These are phyloP conservation scores for Apostichopus californicus DNA, from an alignment of 35 echinoderm and acorn worm species.

Conservation along the genomic window DNA sequence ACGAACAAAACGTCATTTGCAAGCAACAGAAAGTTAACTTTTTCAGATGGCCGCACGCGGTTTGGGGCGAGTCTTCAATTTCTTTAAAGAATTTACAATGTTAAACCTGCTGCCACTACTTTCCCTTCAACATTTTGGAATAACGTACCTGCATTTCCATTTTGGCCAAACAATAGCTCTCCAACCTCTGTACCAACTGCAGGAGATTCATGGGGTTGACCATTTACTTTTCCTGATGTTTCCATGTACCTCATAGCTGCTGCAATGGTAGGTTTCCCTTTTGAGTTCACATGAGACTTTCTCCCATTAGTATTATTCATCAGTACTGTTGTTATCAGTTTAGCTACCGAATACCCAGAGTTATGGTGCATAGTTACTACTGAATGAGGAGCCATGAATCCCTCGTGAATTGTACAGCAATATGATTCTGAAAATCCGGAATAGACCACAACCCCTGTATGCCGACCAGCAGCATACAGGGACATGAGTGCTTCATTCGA, in stretches of 20 bases:
- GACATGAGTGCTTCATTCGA: constrained; percentile 27
- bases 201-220: not conserved
- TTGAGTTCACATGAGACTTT: not conserved
- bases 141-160: constrained; percentile 9
- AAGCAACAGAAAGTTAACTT: too few species aligned
- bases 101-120: too few species aligned
- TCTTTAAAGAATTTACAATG: too few species aligned
- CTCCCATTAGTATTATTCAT: too few species aligned
- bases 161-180: constrained; percentile 18
- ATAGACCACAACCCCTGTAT: constrained; percentile 32
- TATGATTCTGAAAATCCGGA: constrained; percentile 30
- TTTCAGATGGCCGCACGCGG: too few species aligned
- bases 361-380: constrained; percentile 29
- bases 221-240: constrained; percentile 1
- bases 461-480: constrained; percentile 19
- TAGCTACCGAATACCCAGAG: not conserved
- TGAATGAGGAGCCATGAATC: not conserved
- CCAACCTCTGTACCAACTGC: constrained; percentile 5
- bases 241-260: constrained; percentile 38
- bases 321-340: not conserved
- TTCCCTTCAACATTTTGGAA: too few species aligned
- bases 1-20: too few species aligned
- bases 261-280: not conserved
- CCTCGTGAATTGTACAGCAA: constrained; percentile 48
- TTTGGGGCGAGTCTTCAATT: too few species aligned